Conservation (phyloP, 2,113 vertebrate genomes). For the Apistogramma diplotaenia region DNA sequence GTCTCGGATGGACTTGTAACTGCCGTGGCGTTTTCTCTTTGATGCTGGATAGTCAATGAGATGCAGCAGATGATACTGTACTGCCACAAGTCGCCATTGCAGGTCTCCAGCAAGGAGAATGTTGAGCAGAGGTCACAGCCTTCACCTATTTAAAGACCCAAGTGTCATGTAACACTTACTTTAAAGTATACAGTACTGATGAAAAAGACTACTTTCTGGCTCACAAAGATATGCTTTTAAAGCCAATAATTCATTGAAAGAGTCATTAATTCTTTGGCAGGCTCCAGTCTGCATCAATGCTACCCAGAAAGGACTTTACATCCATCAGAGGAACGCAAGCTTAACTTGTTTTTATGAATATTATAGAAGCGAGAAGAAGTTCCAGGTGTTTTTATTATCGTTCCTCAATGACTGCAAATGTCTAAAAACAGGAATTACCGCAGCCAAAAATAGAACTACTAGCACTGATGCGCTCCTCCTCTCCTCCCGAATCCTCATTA, state of each 20-base stretch:
- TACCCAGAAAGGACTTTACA: neutral
- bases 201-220: neutral
- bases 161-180: neutral
- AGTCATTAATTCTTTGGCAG: neutral
- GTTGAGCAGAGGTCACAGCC: conserved; percentile 24
- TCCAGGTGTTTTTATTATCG: neutral
- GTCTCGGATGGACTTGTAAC: conserved; percentile 46
- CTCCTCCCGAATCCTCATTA: conserved; percentile 47
- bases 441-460: conserved; percentile 46
- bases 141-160: conserved; percentile 34
- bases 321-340: neutral
- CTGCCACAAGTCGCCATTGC: conserved; percentile 58
- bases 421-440: conserved; percentile 44
- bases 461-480: neutral
- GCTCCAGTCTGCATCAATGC: conserved; percentile 11
- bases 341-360: neutral
- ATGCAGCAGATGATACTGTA: conserved; percentile 50
- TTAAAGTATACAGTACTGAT: neutral
- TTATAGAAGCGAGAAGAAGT: neutral
- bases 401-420: conserved; percentile 18
- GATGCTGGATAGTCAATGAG: conserved; percentile 65
- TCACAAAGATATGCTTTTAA: neutral
- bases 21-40: conserved; percentile 58
- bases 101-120: conserved; percentile 9
- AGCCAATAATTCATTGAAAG: conserved; percentile 6